Conservation (phyloP, 2,113 vertebrate genomes). For the Noctilio leporinus region DNA sequence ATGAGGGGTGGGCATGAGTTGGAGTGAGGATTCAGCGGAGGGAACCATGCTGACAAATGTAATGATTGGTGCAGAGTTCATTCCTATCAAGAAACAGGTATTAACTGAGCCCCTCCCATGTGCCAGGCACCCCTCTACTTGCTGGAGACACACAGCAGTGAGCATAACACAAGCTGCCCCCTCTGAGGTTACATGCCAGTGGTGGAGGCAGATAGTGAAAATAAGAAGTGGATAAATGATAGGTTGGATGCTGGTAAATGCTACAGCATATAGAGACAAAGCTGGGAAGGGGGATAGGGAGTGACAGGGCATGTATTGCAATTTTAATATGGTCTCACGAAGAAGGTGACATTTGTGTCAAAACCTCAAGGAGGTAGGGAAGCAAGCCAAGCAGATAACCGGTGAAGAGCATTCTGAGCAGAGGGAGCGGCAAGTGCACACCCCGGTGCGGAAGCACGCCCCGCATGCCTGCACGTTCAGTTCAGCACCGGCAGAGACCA, state of each 20-base stretch:
- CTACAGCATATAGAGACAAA: neutral
- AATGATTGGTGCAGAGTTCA: neutral
- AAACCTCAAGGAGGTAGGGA: neutral
- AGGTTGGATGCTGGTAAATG: neutral
- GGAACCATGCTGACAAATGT: neutral
- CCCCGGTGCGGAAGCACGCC: accelerated
- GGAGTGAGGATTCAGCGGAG: neutral
- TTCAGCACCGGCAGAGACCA: neutral
- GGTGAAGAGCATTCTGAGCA: neutral
- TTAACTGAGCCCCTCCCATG: neutral
- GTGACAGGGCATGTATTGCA: neutral
- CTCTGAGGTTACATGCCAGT: neutral
- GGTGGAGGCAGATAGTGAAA: neutral
- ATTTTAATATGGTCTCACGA: neutral
- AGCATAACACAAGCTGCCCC: neutral
- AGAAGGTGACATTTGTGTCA: neutral
- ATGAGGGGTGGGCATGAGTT: neutral
- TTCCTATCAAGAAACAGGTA: neutral
- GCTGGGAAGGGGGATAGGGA: neutral
- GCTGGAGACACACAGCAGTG: neutral
- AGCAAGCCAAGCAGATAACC: neutral
- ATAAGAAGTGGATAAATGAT: no score
- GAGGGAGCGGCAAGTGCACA: neutral
- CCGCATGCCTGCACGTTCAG: neutral
- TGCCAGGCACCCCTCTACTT: neutral